phyloP scores from a whole-genome alignment of 2,113 vertebrate genomes.

The Marmota flaviventris region DNA sequence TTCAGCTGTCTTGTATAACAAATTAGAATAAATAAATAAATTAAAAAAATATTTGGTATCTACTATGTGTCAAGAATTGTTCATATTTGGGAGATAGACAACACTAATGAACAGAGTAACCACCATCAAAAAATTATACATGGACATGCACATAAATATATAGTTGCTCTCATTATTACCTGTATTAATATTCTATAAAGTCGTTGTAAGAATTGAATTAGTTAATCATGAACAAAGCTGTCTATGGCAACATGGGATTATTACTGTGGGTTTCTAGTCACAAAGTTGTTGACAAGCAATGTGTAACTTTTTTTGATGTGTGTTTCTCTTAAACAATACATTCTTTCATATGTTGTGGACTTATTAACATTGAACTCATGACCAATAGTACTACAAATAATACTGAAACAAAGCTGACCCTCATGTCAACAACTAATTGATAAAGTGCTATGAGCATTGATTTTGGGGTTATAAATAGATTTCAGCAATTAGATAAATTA shows the following conservation, averaged over 20 bases:
- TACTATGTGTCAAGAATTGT: background rate
- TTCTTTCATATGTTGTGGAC: background rate
- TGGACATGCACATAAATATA: background rate
- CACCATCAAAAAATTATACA: background rate
- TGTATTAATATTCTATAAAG: background rate
- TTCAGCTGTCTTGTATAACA: too few relatives aligned
- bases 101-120: background rate
- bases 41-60: background rate
- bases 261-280: background rate
- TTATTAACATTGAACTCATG: background rate
- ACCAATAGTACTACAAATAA: background rate
- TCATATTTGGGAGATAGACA: background rate
- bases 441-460: background rate
- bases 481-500: background rate
- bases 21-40: too few relatives aligned
- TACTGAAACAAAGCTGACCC: background rate
- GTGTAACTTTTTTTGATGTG: background rate
- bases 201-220: background rate
- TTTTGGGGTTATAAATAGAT: background rate
- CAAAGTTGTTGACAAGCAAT: background rate
- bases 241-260: rapidly evolving
- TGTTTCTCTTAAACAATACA: background rate
- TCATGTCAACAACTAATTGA: background rate
- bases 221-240: background rate
- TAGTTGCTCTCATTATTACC: background rate